Base-by-base conservation (phyloP, 2,888 invertebrate genomes). In the Arge pagana region DNA sequence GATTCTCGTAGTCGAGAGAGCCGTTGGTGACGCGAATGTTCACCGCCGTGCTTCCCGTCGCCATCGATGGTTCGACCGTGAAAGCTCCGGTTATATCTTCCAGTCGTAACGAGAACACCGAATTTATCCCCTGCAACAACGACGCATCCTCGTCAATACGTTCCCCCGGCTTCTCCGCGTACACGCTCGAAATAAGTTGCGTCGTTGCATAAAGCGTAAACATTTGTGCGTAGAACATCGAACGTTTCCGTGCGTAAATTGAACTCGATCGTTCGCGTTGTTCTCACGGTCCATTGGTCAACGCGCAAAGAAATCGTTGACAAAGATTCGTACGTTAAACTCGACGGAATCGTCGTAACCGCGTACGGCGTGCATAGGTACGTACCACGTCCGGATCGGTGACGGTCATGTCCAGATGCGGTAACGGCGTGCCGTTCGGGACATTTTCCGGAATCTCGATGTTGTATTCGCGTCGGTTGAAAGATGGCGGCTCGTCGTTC, bases 1-100 rank as follows among this genome's bases (percentile, higher is more conserved):
- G 91, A 76, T 94, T 92, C 73, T 95, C 94, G 68, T 90, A 94
- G 73, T 94, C 94, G 54, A 95, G 79, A 2, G 87, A 84, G 51
- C 84, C 88, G 66, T 91, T 89, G 56, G 87, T 85, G 0, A 94
- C 86, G 15, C 90, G 83, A 53, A 95, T 86, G 11, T 88, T 90
- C 30, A 93, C 90, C 21, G 89, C 84, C 0, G 93, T 89, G 54
- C 87, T 89, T 26, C 93, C 93, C 0, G 85, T 85, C 0, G 90
- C 93, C 23, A 83, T 79, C 48, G 85, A 82, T 1, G 94, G 94
- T 63, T 93, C 93, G 40, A 94, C 88, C 16, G 87, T 84, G 73
- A 94, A 94, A 0, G 89, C 88, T 4, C 86, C 89, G 19, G 89
- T 87, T 56, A 89, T 88, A 67, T 93, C 92, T 18, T 88, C 85